Evolutionary conservation across 2,888 invertebrate species (phyloP).

Genomic region (Noctua janthe): DNA sequence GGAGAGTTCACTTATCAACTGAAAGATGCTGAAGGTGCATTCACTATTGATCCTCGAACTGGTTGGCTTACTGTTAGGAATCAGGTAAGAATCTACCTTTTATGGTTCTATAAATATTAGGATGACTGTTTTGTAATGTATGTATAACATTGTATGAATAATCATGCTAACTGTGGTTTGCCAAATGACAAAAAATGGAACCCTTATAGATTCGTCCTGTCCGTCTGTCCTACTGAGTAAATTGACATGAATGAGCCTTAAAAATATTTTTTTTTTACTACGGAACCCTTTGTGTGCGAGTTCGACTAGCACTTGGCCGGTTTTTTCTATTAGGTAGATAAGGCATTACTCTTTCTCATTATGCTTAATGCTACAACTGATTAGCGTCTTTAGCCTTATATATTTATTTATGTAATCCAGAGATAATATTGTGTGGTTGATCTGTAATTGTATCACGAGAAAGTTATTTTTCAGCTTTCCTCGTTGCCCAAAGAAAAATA

Average conservation of each 20-base stretch:
- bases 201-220: no score
- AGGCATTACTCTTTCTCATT: not conserved
- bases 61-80: constrained; percentile 97
- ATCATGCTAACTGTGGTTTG: not conserved
- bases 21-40: constrained; percentile 94
- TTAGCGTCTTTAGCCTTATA: not conserved
- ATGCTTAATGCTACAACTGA: not conserved
- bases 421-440: not conserved
- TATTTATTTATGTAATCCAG: not conserved
- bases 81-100: constrained; percentile 79
- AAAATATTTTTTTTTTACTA: not conserved
- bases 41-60: constrained; percentile 94
- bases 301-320: not conserved
- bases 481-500: not conserved
- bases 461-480: not conserved
- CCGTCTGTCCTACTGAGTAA: no score
- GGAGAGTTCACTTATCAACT: constrained; percentile 95
- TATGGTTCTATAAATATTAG: not conserved
- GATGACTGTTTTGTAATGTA: not conserved
- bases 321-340: not conserved
- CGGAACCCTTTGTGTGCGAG: no score
- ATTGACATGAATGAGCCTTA: not conserved
- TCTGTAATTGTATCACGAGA: not conserved
- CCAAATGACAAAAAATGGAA: not conserved
- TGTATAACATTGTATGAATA: not conserved